Conservation (phyloP, 2,113 vertebrate species). For the Hemichromis elongatus region DNA sequence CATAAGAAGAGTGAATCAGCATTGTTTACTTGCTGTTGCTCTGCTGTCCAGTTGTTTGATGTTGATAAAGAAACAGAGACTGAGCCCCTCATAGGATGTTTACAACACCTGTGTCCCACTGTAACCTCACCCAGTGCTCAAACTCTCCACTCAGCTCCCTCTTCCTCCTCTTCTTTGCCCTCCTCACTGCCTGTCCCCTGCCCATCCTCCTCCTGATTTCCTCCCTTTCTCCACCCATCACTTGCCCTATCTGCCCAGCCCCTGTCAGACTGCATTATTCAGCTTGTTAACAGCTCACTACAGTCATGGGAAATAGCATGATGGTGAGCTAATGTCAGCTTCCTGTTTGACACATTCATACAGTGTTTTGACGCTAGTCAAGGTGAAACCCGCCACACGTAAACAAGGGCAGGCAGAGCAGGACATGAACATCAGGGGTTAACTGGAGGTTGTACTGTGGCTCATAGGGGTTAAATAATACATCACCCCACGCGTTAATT, state of each 20-base stretch:
- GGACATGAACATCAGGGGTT: constrained; percentile 24
- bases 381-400: constrained; percentile 37
- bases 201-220: neutral
- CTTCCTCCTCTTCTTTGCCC: neutral
- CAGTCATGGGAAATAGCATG: constrained; percentile 61
- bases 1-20: neutral
- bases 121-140: neutral
- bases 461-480: neutral
- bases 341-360: constrained; percentile 54
- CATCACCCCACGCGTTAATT: neutral
- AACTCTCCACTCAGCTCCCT: neutral
- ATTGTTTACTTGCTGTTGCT: neutral
- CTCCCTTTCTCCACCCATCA: neutral
- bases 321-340: constrained; percentile 53
- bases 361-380: constrained; percentile 35
- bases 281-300: constrained; percentile 44
- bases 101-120: constrained; percentile 6
- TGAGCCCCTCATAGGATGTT: constrained; percentile 60
- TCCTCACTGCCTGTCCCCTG: neutral
- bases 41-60: neutral
- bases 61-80: neutral
- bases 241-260: neutral
- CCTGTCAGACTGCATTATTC: neutral
- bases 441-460: constrained; percentile 12
- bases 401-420: constrained; percentile 11